These are phyloP conservation scores for Neoaliturus tenellus DNA, from an alignment of 2,888 invertebrate genomes.

Conservation along the genomic window DNA sequence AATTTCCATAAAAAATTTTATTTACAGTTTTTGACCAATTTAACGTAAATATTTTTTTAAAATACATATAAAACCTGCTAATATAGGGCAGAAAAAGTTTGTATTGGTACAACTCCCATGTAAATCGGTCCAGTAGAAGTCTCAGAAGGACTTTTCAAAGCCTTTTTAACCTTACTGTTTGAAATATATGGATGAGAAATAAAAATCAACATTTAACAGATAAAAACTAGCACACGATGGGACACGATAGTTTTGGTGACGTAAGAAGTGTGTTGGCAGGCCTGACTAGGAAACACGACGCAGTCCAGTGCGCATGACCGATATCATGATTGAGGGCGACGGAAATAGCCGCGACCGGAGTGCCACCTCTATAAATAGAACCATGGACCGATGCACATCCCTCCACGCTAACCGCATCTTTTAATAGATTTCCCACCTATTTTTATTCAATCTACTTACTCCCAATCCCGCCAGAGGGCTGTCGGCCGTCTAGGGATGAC, in stretches of 20 bases:
- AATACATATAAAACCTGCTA: too few species aligned
- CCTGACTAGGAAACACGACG: conserved; percentile 6
- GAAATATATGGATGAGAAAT: too few species aligned
- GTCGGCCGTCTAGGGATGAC: neutral
- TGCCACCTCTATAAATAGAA: conserved; percentile 44
- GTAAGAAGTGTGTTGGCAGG: neutral
- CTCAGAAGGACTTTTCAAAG: too few species aligned
- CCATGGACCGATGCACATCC: conserved; percentile 33
- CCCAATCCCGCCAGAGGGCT: neutral
- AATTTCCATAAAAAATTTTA: too few species aligned
- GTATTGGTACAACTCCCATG: too few species aligned
- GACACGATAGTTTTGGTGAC: conserved; percentile 2
- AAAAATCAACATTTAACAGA: too few species aligned
- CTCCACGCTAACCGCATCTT: conserved; percentile 2
- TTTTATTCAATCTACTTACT: conserved; percentile 1
- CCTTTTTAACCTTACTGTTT: too few species aligned
- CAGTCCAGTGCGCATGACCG: conserved; percentile 22
- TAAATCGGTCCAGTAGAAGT: too few species aligned
- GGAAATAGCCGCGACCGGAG: conserved; percentile 19
- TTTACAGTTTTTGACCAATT: too few species aligned
- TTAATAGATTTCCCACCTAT: conserved; percentile 26
- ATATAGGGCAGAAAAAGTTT: too few species aligned
- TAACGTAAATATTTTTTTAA: too few species aligned
- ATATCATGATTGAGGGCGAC: conserved; percentile 32
- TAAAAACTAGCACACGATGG: neutral